A percentile compares a stretch with the other conserved stretches of the same genome.
phyloP scores from a whole-genome alignment of 2,113 vertebrate species.

The Rhizomys pruinosus region DNA sequence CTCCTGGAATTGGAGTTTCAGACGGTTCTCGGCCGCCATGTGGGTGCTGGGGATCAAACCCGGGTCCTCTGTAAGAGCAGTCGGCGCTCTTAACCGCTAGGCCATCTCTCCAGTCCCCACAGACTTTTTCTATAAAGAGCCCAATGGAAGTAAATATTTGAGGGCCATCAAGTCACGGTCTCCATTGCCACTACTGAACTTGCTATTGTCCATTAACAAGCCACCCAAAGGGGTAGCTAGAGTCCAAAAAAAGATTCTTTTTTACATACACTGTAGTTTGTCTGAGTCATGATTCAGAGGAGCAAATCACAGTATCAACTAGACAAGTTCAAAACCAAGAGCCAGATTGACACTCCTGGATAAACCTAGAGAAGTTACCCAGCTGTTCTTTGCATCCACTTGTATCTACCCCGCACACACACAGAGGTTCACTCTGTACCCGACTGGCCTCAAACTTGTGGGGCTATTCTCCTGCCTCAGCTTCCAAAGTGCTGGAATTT shows the following conservation, averaged over 20 bases:
- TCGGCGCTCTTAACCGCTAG: too few relatives aligned
- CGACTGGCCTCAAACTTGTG: background rate
- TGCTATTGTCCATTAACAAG: background rate
- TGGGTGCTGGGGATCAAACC: too few relatives aligned
- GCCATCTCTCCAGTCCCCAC: too few relatives aligned
- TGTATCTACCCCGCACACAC: background rate
- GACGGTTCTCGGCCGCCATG: too few relatives aligned
- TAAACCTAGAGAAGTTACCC: background rate
- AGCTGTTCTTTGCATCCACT: background rate
- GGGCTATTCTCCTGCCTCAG: background rate
- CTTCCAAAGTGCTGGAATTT: background rate
- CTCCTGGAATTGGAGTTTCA: too few relatives aligned
- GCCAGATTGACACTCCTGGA: background rate
- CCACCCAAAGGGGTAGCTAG: background rate
- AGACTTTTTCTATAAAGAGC: background rate
- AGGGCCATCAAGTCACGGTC: background rate
- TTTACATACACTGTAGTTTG: background rate
- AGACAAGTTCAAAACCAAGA: background rate
- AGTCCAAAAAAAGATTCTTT: background rate
- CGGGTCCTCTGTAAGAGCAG: too few relatives aligned
- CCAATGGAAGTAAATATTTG: background rate
- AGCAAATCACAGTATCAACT: background rate
- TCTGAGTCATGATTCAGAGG: background rate
- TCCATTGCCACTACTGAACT: background rate
- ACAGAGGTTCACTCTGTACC: background rate